Base-by-base conservation (phyloP, 2,888 invertebrate genomes). In the Nemotelus nigrinus region DNA sequence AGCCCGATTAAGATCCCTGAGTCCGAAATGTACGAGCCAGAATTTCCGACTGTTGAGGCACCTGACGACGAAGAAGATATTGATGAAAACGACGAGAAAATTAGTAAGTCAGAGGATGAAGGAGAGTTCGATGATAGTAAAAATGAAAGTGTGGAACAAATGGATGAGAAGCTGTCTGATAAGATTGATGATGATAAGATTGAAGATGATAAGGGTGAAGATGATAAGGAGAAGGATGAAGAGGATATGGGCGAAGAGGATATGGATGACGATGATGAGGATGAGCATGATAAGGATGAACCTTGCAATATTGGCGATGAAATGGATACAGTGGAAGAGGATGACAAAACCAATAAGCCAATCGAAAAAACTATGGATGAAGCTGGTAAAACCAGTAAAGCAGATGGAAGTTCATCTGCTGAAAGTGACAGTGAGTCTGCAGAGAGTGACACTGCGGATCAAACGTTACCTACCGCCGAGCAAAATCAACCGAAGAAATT, bases 401-500 rank as follows among this genome's bases (percentile, higher is more conserved):
- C 74, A 4, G 53, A 60, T 25, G 78, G 80, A 47, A 67, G 77
- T 57, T 25, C 25, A 25, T 25, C 25, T 25, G 78, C 79, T 63
- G 81, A 79, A 2, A 79, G 76, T 65, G 77, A 79, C 76, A 80
- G 80, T 72, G 77, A 78, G 39, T 74, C 78, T 45, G 58, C 80
- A 76, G 79, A 81, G 60, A 50, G 80, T 81, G 45, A 82, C 79
- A 78, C 81, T 6, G 81, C 80, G 48, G 78, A 44, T 47, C 81
- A 89, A 88, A 10, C 8, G 25, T 5, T 10, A 1, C 7, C 7
- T 7, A 25, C 39, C 3, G 3, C 3, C 41, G 4, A 81, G 7
- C 82, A 57, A 41, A 60, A 25, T 25, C 25, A 25, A 57, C 39
- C 63, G 4, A 63, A 7, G 82, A 57, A 81, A 88, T 88, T 89